Percentiles rank a stretch among this genome's conserved stretches.
phyloP scores from a whole-genome alignment of 1,140 invertebrate species.

The Drosophila malerkotliana region DNA sequence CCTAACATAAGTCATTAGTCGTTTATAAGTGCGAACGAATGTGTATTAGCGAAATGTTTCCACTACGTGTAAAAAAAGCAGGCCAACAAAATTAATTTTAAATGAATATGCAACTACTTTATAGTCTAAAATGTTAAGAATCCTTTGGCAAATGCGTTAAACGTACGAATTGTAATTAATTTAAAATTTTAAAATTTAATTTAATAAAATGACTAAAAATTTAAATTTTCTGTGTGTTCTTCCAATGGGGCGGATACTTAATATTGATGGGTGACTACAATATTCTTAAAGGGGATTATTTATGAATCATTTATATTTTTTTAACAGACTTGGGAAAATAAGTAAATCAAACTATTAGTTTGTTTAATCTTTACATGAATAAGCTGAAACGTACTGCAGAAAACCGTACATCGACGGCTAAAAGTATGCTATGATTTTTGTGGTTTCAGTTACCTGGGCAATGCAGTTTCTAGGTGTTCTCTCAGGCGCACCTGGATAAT shows the following conservation, averaged over 20 bases:
- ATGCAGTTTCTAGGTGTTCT: too few relatives aligned
- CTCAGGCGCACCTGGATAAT: background rate
- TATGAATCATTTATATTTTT: too few relatives aligned
- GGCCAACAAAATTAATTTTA: slow-evolving; percentile 51
- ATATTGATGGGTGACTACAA: background rate
- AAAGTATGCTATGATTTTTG: slow-evolving; percentile 28
- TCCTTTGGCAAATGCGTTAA: slow-evolving; percentile 52
- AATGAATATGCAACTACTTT: slow-evolving; percentile 19
- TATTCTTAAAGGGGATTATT: too few relatives aligned
- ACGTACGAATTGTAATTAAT: slow-evolving; percentile 61
- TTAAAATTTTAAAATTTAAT: slow-evolving; percentile 49
- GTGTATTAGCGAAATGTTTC: slow-evolving; percentile 68
- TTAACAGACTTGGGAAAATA: too few relatives aligned
- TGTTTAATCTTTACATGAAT: too few relatives aligned
- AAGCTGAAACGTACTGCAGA: too few relatives aligned
- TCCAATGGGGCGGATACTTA: background rate
- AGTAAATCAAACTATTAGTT: too few relatives aligned
- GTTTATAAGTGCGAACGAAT: slow-evolving; percentile 67
- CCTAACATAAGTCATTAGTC: slow-evolving; percentile 78
- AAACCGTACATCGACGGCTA: background rate
- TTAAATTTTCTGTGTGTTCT: background rate
- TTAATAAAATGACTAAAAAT: slow-evolving; percentile 49
- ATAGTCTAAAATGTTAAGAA: slow-evolving; percentile 45
- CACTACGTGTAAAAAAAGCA: slow-evolving; percentile 63
- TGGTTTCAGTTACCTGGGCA: background rate